Conservation (phyloP, 2,888 invertebrate species). For the Oscheius sp. region DNA sequence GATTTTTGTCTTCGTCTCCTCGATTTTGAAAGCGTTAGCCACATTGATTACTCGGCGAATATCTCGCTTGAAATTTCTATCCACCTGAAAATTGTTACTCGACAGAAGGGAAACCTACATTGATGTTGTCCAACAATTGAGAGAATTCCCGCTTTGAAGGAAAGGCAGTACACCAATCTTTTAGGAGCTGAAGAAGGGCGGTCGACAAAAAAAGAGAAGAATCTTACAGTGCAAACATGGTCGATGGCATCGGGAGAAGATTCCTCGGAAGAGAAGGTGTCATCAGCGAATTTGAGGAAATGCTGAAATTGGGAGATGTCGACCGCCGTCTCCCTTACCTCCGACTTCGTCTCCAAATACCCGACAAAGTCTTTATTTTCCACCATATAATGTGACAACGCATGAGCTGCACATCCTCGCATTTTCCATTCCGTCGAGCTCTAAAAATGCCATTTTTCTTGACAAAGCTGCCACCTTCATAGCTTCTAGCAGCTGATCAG, state of each 20-base stretch:
- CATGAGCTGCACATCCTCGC: not conserved
- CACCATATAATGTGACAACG: constrained; percentile 1
- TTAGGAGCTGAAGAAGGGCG: not conserved
- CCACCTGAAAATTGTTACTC: not conserved
- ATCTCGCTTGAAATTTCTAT: not conserved
- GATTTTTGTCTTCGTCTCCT: not conserved
- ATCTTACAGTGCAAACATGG: not conserved
- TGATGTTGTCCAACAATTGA: not conserved
- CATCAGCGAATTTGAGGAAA: constrained; percentile 5
- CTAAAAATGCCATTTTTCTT: not conserved
- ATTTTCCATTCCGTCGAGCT: not conserved
- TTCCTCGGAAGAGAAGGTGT: not conserved
- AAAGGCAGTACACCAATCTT: constrained; percentile 4
- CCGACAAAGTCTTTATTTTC: not conserved
- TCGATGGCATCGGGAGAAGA: constrained; percentile 2
- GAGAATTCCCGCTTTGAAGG: not conserved
- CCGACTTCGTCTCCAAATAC: not conserved
- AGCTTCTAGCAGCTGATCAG: not conserved
- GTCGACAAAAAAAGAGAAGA: not conserved
- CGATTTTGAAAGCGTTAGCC: not conserved
- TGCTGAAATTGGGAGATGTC: not conserved
- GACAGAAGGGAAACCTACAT: not conserved
- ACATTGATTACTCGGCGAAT: not conserved
- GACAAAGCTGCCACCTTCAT: constrained; percentile 2
- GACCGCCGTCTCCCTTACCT: not conserved